These are phyloP conservation scores for Limnephilus marmoratus DNA, from an alignment of 2,888 invertebrate species.

Conservation along the genomic window DNA sequence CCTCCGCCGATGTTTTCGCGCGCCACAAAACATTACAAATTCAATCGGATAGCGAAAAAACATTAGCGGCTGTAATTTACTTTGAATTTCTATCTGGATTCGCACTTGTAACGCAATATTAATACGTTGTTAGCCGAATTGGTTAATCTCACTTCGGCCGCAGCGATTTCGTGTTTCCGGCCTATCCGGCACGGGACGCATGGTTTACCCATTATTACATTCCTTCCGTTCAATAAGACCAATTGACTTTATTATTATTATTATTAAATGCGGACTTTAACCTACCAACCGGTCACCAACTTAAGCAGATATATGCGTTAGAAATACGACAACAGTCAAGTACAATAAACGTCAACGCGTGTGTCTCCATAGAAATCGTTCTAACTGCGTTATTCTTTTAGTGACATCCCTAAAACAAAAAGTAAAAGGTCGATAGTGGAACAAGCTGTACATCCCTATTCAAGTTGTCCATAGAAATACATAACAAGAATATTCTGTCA, in stretches of 20 bases:
- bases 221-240: neutral
- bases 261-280: no score
- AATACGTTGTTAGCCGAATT: constrained; percentile 6
- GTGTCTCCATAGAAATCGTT: no score
- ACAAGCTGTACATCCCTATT: no score
- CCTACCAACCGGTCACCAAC: no score
- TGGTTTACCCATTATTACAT: neutral
- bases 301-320: no score
- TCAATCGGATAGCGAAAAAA: constrained; percentile 48
- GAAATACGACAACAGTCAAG: no score
- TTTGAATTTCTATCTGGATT: constrained; percentile 38
- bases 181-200: neutral
- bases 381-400: no score
- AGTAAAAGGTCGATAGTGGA: no score
- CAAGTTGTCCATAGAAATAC: no score
- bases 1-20: neutral
- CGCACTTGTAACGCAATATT: constrained; percentile 35
- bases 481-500: no score
- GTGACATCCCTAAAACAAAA: no score
- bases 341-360: no score
- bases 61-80: constrained; percentile 36
- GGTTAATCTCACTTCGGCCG: neutral
- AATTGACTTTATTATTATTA: neutral
- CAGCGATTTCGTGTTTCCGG: neutral
- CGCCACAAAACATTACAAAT: constrained; percentile 36